Percentiles rank a stretch among this genome's conserved stretches.
Conservation (phyloP, 1,140 invertebrate genomes). For the Trichonephila clavipes region DNA sequence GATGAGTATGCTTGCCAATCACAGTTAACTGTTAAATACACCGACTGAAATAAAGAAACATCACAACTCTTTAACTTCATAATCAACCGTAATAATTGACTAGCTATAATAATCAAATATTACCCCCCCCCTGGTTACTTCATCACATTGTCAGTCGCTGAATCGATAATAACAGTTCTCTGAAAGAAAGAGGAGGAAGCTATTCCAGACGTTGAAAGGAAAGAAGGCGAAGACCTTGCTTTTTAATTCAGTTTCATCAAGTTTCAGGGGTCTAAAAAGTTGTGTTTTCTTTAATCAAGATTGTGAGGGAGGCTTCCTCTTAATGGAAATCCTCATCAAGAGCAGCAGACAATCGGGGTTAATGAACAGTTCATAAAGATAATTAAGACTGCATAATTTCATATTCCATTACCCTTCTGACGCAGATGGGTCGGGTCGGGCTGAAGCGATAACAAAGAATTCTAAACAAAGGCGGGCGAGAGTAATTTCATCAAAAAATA, state of each 20-base stretch:
- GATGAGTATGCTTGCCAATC: too few species aligned
- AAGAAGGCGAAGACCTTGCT: not conserved
- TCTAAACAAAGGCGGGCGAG: not conserved
- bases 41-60: too few species aligned
- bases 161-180: not conserved
- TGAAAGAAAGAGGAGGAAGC: not conserved
- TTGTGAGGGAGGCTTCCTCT: not conserved
- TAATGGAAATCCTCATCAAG: conserved; percentile 64
- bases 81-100: not conserved
- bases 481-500: conserved; percentile 47
- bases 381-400: conserved; percentile 72
- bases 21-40: too few species aligned
- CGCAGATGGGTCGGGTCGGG: conserved; percentile 40
- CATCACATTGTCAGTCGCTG: not conserved
- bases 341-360: conserved; percentile 45
- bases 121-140: not conserved
- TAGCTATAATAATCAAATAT: not conserved
- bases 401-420: conserved; percentile 61
- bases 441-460: not conserved
- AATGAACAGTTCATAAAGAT: conserved; percentile 70
- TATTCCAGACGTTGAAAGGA: not conserved
- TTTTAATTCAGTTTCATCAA: conserved; percentile 49
- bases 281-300: conserved; percentile 61
- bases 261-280: conserved; percentile 20
- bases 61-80: too few species aligned